phyloP scores from a whole-genome alignment of 2,888 invertebrate species.

The Noctuana brunneofusca region DNA sequence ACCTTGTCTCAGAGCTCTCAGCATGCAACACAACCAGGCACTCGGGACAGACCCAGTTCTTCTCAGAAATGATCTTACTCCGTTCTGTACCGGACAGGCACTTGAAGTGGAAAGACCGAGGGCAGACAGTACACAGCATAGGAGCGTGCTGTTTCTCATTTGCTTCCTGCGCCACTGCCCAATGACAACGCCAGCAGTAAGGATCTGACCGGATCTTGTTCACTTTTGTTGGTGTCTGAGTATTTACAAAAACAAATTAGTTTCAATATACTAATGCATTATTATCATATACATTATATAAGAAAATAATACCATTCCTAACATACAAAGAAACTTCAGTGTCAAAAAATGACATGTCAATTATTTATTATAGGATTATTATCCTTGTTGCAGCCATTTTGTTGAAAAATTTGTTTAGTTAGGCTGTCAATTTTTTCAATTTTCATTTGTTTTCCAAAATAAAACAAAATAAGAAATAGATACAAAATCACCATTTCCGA shows the following conservation, averaged over 20 bases:
- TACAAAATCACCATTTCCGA: neutral
- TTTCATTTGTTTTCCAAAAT: neutral
- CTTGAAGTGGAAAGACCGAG: constrained; percentile 91
- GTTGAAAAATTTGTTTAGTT: neutral
- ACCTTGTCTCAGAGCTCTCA: constrained; percentile 88
- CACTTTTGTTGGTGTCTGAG: constrained; percentile 47
- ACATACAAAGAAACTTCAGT: neutral
- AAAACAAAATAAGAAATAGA: neutral
- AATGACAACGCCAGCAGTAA: constrained; percentile 97
- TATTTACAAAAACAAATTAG: constrained; percentile 9
- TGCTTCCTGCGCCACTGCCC: constrained; percentile 81
- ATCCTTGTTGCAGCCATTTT: constrained; percentile 25
- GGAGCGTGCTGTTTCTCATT: constrained; percentile 63
- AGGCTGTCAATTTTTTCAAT: neutral
- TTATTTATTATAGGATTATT: neutral
- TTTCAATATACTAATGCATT: neutral
- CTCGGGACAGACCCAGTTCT: constrained; percentile 93
- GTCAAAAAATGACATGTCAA: constrained; percentile 14
- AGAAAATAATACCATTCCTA: constrained; percentile 17
- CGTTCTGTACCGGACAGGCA: constrained; percentile 84
- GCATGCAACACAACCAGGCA: constrained; percentile 89
- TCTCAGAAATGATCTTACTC: constrained; percentile 66
- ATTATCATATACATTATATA: neutral
- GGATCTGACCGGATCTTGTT: constrained; percentile 83
- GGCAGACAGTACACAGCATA: constrained; percentile 90